Evolutionary conservation across 1,140 invertebrate genomes (phyloP), one percentile per base, ranked within the genome.

Genomic region (Andrena cerasifolii): DNA sequence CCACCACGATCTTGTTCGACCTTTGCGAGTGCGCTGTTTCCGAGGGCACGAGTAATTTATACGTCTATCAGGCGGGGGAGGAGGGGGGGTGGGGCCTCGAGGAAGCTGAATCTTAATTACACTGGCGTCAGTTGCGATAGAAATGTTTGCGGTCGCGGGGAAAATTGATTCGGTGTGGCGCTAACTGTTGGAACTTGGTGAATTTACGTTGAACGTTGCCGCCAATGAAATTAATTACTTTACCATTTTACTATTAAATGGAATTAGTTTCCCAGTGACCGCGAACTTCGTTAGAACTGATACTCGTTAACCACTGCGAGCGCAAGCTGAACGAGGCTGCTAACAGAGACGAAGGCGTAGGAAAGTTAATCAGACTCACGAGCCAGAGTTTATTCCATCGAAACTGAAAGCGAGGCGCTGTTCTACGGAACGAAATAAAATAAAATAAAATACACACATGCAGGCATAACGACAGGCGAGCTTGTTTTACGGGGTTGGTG

Each of bases 1-100:
- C 98, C 67, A 99, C 96, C 40, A 99, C 97, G 45, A 98, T 95
- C 87, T 91, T 92, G 82, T 92, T 92, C 45, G 90, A 79, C 63
- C 91, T 87, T 74, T 92, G 91, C n/a, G 90, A 91, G 78, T 92
- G 91, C 77, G 90, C 91, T 92, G 78, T 72, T 62, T 68, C 26
- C 14, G 45, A 26, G 63, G 58, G 79, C 62, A 78, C 78, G 36
- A 61, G 1, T 26, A 62, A 75, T 45, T 33, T 73, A 51, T 18
- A 47, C 56, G 66, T 26, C 10, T 53, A 26, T 58, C 31, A 4
- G 14, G 0, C 3, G 3, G 36, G 10, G 36, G 36, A 40, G 3
- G 3, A 40, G 36, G 36, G 10, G 4, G 10, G 36, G 3, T 3
- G 10, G 10, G 4, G 36, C 10, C 4, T 40, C 10, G 36, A 40